Evolutionary conservation across 2,888 invertebrate genomes (phyloP).

Genomic region (Drosophila borealis): DNA sequence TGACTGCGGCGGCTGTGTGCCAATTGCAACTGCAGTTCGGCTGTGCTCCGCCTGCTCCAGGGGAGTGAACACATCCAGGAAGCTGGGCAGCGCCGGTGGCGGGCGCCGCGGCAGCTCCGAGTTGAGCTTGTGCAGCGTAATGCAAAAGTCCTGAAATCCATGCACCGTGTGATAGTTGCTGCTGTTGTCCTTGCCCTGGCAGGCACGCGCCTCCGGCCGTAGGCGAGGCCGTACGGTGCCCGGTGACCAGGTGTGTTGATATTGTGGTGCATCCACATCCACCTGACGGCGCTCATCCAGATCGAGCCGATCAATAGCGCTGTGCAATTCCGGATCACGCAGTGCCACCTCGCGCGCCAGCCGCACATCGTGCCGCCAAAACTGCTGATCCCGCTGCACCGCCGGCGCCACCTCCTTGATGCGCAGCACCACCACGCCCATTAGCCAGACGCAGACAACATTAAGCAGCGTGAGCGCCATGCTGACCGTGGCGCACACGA

Average conservation of each 20-base stretch:
- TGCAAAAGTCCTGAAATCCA: slow-evolving; percentile 66
- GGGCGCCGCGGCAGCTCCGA: background rate
- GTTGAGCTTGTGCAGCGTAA: slow-evolving; percentile 52
- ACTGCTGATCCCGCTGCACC: slow-evolving; percentile 85
- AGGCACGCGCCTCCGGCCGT: background rate
- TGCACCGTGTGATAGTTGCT: slow-evolving; percentile 64
- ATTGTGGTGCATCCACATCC: slow-evolving; percentile 38
- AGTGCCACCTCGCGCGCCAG: slow-evolving; percentile 86
- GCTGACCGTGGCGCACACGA: slow-evolving; percentile 88
- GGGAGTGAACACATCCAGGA: slow-evolving; percentile 50
- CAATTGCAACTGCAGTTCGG: background rate
- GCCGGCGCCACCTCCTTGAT: slow-evolving; percentile 88
- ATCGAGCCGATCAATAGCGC: slow-evolving; percentile 67
- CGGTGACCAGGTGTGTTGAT: slow-evolving; percentile 79
- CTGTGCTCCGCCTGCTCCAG: background rate
- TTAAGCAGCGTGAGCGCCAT: slow-evolving; percentile 90
- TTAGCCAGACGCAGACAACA: slow-evolving; percentile 89
- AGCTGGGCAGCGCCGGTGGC: slow-evolving; percentile 29
- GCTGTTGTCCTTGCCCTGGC: background rate
- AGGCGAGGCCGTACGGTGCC: slow-evolving; percentile 11
- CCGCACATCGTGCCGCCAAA: slow-evolving; percentile 88
- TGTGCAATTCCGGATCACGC: slow-evolving; percentile 81
- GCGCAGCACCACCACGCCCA: slow-evolving; percentile 90
- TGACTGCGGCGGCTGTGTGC: background rate
- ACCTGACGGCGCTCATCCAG: slow-evolving; percentile 66